Conservation (phyloP, 2,888 invertebrate genomes). For the Sinodicranocentrus sp. region DNA sequence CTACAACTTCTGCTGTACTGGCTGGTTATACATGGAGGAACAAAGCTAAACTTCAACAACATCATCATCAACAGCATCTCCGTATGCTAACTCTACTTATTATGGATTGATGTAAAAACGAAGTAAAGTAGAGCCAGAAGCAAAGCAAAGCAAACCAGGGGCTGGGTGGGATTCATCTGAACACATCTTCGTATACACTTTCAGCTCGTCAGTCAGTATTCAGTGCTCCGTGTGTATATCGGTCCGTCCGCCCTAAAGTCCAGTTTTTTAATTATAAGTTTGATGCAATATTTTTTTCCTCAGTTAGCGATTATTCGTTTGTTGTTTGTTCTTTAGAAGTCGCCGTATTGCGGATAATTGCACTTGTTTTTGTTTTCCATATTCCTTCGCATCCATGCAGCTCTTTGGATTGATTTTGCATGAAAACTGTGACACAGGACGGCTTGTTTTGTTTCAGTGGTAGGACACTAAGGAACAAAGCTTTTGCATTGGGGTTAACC, state of each 20-base stretch:
- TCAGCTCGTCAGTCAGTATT: conserved; percentile 55
- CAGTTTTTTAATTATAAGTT: conserved; percentile 14
- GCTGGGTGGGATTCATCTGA: conserved; percentile 66
- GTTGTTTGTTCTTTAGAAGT: no score
- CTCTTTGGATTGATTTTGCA: no score
- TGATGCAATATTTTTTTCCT: no score
- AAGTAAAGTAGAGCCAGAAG: conserved; percentile 4
- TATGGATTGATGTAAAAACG: conserved; percentile 12
- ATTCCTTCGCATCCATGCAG: no score
- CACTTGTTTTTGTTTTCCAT: no score
- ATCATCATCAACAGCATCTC: conserved; percentile 20
- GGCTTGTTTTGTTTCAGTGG: no score
- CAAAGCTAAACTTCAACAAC: not conserved
- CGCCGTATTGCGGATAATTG: no score
- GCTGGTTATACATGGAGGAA: not conserved
- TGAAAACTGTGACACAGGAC: no score
- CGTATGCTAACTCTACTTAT: not conserved
- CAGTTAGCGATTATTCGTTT: no score
- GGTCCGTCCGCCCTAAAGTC: conserved; percentile 51
- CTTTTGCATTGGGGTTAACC: no score
- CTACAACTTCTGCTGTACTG: not conserved
- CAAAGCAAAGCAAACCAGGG: conserved; percentile 51
- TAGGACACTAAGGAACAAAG: no score
- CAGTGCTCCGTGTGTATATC: conserved; percentile 49
- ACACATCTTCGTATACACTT: conserved; percentile 28